A percentile compares a stretch with the other conserved stretches of the same genome.
phyloP scores from a whole-genome alignment of 2,888 invertebrate genomes.

The Mamestra brassicae region DNA sequence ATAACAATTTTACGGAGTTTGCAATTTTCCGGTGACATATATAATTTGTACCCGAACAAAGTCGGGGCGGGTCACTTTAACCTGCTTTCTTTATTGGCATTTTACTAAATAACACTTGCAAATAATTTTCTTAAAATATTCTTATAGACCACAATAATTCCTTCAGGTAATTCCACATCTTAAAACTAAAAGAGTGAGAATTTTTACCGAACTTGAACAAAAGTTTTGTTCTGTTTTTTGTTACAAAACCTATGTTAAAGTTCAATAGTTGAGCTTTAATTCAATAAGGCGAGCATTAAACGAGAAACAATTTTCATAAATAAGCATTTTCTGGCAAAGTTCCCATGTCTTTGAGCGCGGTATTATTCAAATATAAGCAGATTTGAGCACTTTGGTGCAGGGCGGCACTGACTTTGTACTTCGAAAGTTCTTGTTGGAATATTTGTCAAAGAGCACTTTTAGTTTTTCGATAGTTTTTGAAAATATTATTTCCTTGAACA shows the following conservation, averaged over 20 bases:
- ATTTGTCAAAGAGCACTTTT: constrained; percentile 56
- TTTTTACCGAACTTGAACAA: constrained; percentile 13
- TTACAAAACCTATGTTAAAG: constrained; percentile 37
- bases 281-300: constrained; percentile 60
- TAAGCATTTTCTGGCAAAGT: constrained; percentile 67
- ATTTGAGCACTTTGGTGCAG: constrained; percentile 68
- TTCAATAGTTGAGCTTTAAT: constrained; percentile 57
- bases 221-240: too few species aligned
- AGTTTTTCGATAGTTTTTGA: constrained; percentile 24
- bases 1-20: too few species aligned
- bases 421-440: constrained; percentile 59
- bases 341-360: constrained; percentile 60
- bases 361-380: constrained; percentile 71
- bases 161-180: neutral
- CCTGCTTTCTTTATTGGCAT: too few species aligned
- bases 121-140: too few species aligned
- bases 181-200: neutral
- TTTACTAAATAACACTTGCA: too few species aligned
- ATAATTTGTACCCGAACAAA: too few species aligned
- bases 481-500: neutral
- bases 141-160: too few species aligned
- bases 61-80: too few species aligned
- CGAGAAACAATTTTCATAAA: constrained; percentile 68
- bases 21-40: too few species aligned
- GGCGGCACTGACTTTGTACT: constrained; percentile 45